These are phyloP conservation scores for Desmodus rotundus DNA, from an alignment of 2,113 vertebrate species.

Conservation along the genomic window DNA sequence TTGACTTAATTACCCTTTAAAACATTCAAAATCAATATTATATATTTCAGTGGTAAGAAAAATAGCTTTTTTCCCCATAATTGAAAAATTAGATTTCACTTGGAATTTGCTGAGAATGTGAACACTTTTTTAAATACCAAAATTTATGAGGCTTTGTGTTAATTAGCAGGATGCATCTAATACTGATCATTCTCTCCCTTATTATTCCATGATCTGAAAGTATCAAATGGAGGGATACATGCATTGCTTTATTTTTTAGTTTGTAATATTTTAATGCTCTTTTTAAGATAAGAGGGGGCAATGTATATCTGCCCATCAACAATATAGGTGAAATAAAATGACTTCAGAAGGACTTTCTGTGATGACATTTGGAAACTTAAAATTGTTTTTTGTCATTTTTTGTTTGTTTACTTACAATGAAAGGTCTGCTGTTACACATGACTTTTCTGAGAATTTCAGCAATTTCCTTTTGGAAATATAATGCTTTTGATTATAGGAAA, in stretches of 20 bases:
- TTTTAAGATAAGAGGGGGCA: constrained; percentile 3
- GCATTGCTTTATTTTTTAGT: constrained; percentile 70
- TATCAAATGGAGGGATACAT: constrained; percentile 59
- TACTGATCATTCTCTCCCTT: constrained; percentile 76
- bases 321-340: constrained; percentile 30
- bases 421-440: constrained; percentile 78
- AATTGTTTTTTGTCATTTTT: constrained; percentile 39
- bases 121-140: constrained; percentile 65
- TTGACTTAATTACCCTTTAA: constrained; percentile 82
- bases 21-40: constrained; percentile 79
- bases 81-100: constrained; percentile 71
- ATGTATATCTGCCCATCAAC: neutral
- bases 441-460: constrained; percentile 71
- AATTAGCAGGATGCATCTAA: constrained; percentile 74
- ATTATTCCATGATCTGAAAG: constrained; percentile 54
- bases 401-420: constrained; percentile 61
- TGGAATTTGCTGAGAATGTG: constrained; percentile 75
- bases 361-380: constrained; percentile 54
- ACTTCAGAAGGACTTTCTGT: constrained; percentile 64
- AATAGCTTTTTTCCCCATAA: constrained; percentile 53
- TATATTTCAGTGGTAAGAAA: constrained; percentile 78
- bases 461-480: constrained; percentile 76
- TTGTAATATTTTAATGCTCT: constrained; percentile 66
- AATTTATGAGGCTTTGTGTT: constrained; percentile 76
- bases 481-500: constrained; percentile 69